Evolutionary conservation across 2,888 invertebrate genomes (phyloP).

Genomic region (Eilema sororculum): DNA sequence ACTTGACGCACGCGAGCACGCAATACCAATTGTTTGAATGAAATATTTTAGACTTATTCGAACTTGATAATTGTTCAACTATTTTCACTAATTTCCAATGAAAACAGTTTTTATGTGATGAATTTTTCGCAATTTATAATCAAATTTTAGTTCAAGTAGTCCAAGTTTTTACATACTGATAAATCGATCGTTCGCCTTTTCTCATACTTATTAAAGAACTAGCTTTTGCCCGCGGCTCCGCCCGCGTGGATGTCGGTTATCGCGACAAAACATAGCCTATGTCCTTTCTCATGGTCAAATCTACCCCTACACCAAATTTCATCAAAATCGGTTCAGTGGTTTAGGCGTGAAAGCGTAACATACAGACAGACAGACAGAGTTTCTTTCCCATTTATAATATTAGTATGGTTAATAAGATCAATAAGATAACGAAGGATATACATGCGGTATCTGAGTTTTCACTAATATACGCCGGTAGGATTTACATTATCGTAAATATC

Average conservation of each 20-base stretch:
- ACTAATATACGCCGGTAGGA: not conserved
- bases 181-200: not conserved
- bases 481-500: not conserved
- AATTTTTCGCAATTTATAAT: not conserved
- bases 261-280: no score
- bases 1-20: constrained; percentile 83
- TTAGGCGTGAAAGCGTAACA: no score
- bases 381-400: no score
- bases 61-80: not conserved
- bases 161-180: not conserved
- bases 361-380: no score
- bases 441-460: not conserved
- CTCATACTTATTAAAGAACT: not conserved
- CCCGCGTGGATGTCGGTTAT: no score
- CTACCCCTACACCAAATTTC: no score
- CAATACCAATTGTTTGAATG: constrained; percentile 61
- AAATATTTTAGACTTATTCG: constrained; percentile 27
- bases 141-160: not conserved
- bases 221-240: no score
- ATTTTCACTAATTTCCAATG: not conserved
- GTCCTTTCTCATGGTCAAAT: no score
- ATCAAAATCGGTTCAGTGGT: no score
- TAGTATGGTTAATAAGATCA: not conserved
- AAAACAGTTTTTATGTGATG: not conserved
- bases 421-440: not conserved